Evolutionary conservation across 1,140 invertebrate genomes (phyloP).

Genomic region (Neodiprion virginianus): DNA sequence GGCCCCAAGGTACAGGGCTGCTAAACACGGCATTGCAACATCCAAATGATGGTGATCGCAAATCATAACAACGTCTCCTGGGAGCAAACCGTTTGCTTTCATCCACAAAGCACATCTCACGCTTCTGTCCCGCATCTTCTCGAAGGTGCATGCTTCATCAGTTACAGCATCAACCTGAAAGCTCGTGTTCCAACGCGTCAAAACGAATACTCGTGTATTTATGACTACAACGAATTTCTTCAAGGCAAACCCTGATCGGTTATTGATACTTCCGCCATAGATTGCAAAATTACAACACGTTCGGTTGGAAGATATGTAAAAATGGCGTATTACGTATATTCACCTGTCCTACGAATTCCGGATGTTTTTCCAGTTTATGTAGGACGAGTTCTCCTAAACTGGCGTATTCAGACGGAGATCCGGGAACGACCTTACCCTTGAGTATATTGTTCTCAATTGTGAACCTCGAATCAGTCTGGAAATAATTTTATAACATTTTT

Average conservation of each 20-base stretch:
- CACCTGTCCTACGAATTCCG: background rate
- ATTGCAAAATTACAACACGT: background rate
- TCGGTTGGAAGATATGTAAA: background rate
- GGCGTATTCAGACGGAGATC: background rate
- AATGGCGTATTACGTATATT: background rate
- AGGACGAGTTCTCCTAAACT: background rate
- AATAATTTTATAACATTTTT: background rate
- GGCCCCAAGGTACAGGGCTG: constrained; percentile 64
- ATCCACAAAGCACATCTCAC: constrained; percentile 59
- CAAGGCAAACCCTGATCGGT: background rate
- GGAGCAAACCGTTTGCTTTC: constrained; percentile 50
- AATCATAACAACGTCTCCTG: constrained; percentile 66
- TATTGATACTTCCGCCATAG: background rate
- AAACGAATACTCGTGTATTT: no score
- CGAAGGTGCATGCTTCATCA: constrained; percentile 56
- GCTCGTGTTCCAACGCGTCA: no score
- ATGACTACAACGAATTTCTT: no score
- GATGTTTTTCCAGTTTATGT: background rate
- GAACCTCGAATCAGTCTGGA: background rate
- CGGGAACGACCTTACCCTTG: background rate
- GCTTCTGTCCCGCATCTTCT: constrained; percentile 56
- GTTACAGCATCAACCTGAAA: constrained; percentile 60
- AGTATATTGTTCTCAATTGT: background rate
- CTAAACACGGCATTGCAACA: constrained; percentile 64
- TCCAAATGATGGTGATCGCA: constrained; percentile 70